phyloP scores from a whole-genome alignment of 2,113 vertebrate species.

The Peucedramus taeniatus region DNA sequence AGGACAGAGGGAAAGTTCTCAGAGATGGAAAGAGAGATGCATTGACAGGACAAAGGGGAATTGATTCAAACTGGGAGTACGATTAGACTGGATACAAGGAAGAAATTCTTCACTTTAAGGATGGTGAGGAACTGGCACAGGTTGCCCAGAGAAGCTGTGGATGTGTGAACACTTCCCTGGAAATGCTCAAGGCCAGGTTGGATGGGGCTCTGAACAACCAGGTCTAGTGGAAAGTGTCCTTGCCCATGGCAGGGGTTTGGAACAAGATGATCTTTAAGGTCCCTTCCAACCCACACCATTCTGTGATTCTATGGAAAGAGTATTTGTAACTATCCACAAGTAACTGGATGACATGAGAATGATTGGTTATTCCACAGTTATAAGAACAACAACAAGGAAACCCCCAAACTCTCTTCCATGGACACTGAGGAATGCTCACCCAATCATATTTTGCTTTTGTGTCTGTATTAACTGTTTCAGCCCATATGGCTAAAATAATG shows the following conservation, averaged over 20 bases:
- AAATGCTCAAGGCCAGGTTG: neutral
- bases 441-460: neutral
- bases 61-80: neutral
- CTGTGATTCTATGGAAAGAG: neutral
- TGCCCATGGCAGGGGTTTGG: neutral
- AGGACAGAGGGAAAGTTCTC: neutral
- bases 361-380: neutral
- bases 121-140: neutral
- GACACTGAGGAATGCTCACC: neutral
- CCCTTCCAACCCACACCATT: neutral
- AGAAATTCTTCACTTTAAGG: neutral
- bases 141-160: neutral
- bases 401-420: neutral
- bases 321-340: neutral
- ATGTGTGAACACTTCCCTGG: accelerated
- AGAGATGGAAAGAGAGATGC: neutral
- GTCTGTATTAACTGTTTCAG: neutral
- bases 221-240: accelerated
- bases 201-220: neutral
- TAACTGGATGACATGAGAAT: neutral
- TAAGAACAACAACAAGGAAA: neutral
- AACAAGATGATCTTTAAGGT: neutral
- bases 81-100: neutral
- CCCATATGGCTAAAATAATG: neutral
- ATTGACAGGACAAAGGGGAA: neutral